Evolutionary conservation across 2,888 invertebrate species (phyloP).

Genomic region (Calephelis perditalis): DNA sequence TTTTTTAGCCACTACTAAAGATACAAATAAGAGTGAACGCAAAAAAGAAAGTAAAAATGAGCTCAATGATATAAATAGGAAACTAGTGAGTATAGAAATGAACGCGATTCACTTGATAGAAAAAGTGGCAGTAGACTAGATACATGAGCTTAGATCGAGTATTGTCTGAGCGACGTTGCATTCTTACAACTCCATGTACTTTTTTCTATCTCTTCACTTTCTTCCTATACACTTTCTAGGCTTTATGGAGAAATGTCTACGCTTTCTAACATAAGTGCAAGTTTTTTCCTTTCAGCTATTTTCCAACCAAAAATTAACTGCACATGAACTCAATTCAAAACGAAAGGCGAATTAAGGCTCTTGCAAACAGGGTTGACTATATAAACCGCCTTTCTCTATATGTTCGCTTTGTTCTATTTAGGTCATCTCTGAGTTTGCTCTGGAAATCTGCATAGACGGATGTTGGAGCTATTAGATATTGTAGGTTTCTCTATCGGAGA

Average conservation of each 20-base stretch:
- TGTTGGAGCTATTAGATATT: slow-evolving; percentile 71
- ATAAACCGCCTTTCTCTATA: slow-evolving; percentile 46
- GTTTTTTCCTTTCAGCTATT: slow-evolving; percentile 66
- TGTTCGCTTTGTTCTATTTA: slow-evolving; percentile 61
- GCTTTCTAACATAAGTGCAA: slow-evolving; percentile 76
- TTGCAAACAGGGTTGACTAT: slow-evolving; percentile 27
- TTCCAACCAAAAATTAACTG: slow-evolving; percentile 34
- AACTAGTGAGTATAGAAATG: slow-evolving; percentile 65
- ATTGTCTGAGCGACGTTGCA: slow-evolving; percentile 43
- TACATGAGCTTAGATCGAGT: slow-evolving; percentile 51
- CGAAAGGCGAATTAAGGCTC: neutral
- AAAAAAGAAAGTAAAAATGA: slow-evolving; percentile 76
- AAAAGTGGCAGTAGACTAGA: slow-evolving; percentile 64
- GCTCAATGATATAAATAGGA: slow-evolving; percentile 64
- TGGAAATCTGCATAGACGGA: slow-evolving; percentile 77
- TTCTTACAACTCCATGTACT: slow-evolving; percentile 55
- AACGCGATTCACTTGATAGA: slow-evolving; percentile 53
- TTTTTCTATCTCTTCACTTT: slow-evolving; percentile 75
- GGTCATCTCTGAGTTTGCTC: slow-evolving; percentile 66
- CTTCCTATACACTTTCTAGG: slow-evolving; percentile 75
- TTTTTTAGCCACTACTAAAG: neutral
- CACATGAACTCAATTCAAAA: slow-evolving; percentile 59
- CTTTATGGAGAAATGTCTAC: slow-evolving; percentile 72
- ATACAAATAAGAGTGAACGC: slow-evolving; percentile 69
- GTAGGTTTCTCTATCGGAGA: slow-evolving; percentile 73